phyloP scores from a whole-genome alignment of 2,888 invertebrate genomes.

The Agrotis puta region DNA sequence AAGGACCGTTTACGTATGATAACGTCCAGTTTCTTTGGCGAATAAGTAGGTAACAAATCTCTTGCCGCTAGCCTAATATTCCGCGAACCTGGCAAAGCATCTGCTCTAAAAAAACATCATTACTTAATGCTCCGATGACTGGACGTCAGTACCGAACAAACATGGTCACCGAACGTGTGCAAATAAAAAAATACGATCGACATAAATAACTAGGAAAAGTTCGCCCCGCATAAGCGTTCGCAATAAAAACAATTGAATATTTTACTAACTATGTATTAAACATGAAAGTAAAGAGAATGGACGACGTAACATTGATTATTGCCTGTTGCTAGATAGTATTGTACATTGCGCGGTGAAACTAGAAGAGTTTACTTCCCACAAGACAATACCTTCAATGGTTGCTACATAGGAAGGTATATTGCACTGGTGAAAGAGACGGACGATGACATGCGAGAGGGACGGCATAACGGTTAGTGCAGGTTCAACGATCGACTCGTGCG shows the following conservation, averaged over 20 bases:
- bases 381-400: constrained; percentile 80
- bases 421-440: constrained; percentile 76
- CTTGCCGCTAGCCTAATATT: background rate
- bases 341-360: constrained; percentile 71
- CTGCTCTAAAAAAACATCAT: constrained; percentile 33
- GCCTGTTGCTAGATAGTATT: constrained; percentile 57
- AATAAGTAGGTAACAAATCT: background rate
- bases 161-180: constrained; percentile 38
- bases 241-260: constrained; percentile 69
- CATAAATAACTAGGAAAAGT: constrained; percentile 59
- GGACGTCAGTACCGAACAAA: constrained; percentile 32
- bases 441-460: constrained; percentile 77
- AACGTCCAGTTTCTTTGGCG: background rate
- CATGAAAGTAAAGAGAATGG: constrained; percentile 73
- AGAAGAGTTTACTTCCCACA: constrained; percentile 71
- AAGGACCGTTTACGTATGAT: too few relatives aligned
- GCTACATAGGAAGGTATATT: constrained; percentile 77
- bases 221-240: constrained; percentile 52
- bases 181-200: constrained; percentile 53
- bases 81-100: constrained; percentile 18
- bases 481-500: constrained; percentile 90
- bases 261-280: constrained; percentile 71
- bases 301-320: constrained; percentile 69
- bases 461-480: constrained; percentile 83
- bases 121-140: constrained; percentile 50